Evolutionary conservation across 2,888 invertebrate genomes (phyloP), one percentile per base, ranked within the genome.

Genomic region (Exephanes ischioxanthus): DNA sequence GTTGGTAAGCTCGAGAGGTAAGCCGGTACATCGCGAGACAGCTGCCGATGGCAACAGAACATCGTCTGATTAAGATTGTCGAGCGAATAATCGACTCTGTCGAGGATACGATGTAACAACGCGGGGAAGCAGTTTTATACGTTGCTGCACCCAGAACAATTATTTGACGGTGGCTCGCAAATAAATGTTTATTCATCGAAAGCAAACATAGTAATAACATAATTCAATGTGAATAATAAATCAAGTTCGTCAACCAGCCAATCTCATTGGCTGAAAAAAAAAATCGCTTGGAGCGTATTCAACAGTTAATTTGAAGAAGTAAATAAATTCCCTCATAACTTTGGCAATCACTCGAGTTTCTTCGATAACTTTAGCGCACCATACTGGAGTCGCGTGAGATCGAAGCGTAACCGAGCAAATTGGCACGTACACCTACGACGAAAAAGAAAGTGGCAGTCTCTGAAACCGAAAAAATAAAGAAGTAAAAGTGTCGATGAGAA

Each of bases 21-120:
- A 55, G 26, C 26, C 16, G 48, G 6, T 53, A 22, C 22, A 67
- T 67, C 37, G 45, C 45, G n/a, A 30, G 58, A 48, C 55, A 76
- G 66, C 66, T 76, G 76, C 37, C 76, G 37, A 76, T 76, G 67
- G 33, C 76, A 63, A 6, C 45, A 11, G 45, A 66, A 48, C 30
- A 67, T 19, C 33, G 30, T 51, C 48, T 16, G 70, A 51, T 33
- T 66, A 33, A 63, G 66, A 76, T 76, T 76, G 66, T 53, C 51
- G 14, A 66, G 51, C 7, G 16, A 70, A 22, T 26, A 51, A 70
- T 48, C 70, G 70, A 48, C 30, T 41, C 45, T 3, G 22, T 67
- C 5, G 19, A 45, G 19, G 22, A 45, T 67, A 19, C 45, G 11
- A 3, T 67, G 19, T 0, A 19, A 55, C 22, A 22, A 7, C 6